phyloP scores from a whole-genome alignment of 2,113 vertebrate species.

The Mormyrus lacerda region DNA sequence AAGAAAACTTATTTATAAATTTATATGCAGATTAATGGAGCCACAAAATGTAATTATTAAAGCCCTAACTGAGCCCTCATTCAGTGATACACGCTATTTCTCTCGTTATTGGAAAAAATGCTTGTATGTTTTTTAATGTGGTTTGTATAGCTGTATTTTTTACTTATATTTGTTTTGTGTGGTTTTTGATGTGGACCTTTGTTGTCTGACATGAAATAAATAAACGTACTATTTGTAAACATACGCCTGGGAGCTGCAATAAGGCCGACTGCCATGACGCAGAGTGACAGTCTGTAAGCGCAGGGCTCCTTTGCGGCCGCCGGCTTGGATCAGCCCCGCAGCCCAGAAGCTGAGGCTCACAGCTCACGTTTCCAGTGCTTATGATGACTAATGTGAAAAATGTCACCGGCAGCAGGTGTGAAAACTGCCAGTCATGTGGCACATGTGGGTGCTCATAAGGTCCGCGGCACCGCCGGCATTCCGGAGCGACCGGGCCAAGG shows the following conservation, averaged over 20 bases:
- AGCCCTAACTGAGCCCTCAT: too few species aligned
- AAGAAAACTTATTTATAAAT: too few species aligned
- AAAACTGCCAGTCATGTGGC: conserved; percentile 44
- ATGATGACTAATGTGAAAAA: conserved; percentile 48
- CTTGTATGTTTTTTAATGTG: too few species aligned
- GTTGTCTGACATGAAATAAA: too few species aligned
- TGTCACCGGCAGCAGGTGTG: conserved; percentile 37
- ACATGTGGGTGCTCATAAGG: conserved; percentile 43
- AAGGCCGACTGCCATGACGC: not conserved
- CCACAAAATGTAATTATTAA: too few species aligned
- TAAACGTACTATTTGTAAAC: not conserved
- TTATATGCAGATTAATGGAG: too few species aligned
- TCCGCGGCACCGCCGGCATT: conserved; percentile 45
- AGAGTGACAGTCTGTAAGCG: not conserved
- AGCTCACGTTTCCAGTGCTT: conserved; percentile 21
- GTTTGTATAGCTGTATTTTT: too few species aligned
- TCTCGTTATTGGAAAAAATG: too few species aligned
- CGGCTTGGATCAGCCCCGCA: not conserved
- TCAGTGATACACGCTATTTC: too few species aligned
- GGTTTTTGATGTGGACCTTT: too few species aligned
- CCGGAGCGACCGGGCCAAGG: conserved; percentile 21
- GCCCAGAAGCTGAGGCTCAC: not conserved
- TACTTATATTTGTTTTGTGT: too few species aligned
- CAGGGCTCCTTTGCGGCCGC: not conserved
- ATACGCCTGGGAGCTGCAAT: not conserved